phyloP scores from a whole-genome alignment of 2,113 vertebrate genomes.

The Pachypanchax playfairii region DNA sequence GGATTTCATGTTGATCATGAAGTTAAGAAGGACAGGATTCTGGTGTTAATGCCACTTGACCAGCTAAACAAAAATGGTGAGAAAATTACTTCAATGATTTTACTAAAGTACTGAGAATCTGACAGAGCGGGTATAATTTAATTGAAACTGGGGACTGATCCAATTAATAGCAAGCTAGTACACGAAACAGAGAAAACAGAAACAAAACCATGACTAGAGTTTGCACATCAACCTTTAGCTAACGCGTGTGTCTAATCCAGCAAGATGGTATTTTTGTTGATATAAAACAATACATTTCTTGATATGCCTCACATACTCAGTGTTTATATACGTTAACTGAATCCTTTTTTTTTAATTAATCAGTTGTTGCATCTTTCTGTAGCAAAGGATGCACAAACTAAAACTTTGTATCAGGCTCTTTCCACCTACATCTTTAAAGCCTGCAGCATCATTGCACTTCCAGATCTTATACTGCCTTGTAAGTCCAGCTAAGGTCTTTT shows the following conservation, averaged over 20 bases:
- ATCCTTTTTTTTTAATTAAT: conserved; percentile 2
- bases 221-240: neutral
- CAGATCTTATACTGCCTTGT: conserved; percentile 36
- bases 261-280: neutral
- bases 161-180: too few relatives aligned
- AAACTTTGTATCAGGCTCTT: neutral
- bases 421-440: neutral
- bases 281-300: conserved; percentile 1
- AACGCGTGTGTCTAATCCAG: neutral
- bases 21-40: neutral
- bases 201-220: neutral
- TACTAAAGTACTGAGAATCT: too few relatives aligned
- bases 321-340: neutral
- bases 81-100: neutral
- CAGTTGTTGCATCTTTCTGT: conserved; percentile 2
- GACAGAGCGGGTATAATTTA: too few relatives aligned
- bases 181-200: neutral
- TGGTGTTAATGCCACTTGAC: neutral
- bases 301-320: neutral
- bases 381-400: neutral
- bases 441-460: neutral
- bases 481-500: conserved; percentile 62
- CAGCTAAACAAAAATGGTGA: neutral
- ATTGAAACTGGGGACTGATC: too few relatives aligned
- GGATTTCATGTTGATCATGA: neutral